Percentiles rank a stretch among this genome's conserved stretches.
Evolutionary conservation across 2,888 invertebrate species (phyloP).

Genomic region (Platycheirus rosarum): DNA sequence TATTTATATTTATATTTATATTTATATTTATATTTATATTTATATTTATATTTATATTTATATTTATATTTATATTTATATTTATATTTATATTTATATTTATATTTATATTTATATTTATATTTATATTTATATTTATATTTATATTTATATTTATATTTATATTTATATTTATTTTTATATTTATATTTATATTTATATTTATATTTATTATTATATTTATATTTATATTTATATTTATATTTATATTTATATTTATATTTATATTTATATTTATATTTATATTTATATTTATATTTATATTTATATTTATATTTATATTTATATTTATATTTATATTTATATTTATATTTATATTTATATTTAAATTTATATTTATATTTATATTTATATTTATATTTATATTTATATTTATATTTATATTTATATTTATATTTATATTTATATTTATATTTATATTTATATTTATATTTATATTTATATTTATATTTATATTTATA

Average conservation of each 20-base stretch:
- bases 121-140: neutral
- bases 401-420: neutral
- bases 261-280: neutral
- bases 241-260: neutral
- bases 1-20: no score
- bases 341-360: neutral
- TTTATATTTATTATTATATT: neutral
- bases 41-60: no score
- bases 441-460: no score
- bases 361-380: neutral
- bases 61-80: no score
- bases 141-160: neutral
- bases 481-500: no score
- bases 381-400: neutral
- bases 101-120: neutral
- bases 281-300: neutral
- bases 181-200: neutral
- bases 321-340: neutral
- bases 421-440: no score
- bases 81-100: neutral
- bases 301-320: neutral
- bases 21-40: no score
- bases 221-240: neutral
- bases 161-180: neutral
- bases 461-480: no score